Evolutionary conservation across 2,888 invertebrate species (phyloP), one percentile per base, ranked within the genome.

Genomic region (Mesochorus sp.): DNA sequence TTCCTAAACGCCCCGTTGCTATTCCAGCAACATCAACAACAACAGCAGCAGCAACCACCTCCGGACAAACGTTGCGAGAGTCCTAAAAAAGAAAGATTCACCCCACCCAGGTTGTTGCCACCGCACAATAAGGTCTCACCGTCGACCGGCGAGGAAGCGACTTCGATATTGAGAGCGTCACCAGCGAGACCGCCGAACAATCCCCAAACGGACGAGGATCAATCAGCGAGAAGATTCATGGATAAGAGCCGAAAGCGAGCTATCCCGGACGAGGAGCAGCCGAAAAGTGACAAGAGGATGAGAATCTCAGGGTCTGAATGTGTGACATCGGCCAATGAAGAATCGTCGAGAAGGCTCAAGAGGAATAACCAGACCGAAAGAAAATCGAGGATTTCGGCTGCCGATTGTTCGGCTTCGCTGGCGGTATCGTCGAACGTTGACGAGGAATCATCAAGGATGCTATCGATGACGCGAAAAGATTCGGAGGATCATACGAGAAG

Each of bases 161-260:
- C 92, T 6, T 93, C 93, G 12, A 94, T 93, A 81, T 92, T 93
- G 74, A 92, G 94, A 74, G 94, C 94, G 0, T 95, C 95, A 0
- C 95, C 95, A 8, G 93, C 94, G 0, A 92, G 94, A 86, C 94
- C 95, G n/a, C n/a, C n/a, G n/a, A n/a, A n/a, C n/a, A n/a, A n/a
- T n/a, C n/a, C n/a, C n/a, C n/a, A 82, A 81, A 88, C 81, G 82
- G 88, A 85, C 67, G 90, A 83, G 44, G 87, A 84, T n/a, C n/a
- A n/a, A 70, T 82, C 72, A 1, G 70, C 55, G 10, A 81, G 19
- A 37, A 49, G 10, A n/a, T n/a, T n/a, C n/a, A n/a, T n/a, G n/a
- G n/a, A n/a, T n/a, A n/a, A n/a, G n/a, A n/a, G n/a, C 10, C 61
- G 78, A 68, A 47, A 47, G 8, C 81, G 59, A 0, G 37, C 72